Conservation (phyloP, 2,113 vertebrate genomes). For the Alces alces region DNA sequence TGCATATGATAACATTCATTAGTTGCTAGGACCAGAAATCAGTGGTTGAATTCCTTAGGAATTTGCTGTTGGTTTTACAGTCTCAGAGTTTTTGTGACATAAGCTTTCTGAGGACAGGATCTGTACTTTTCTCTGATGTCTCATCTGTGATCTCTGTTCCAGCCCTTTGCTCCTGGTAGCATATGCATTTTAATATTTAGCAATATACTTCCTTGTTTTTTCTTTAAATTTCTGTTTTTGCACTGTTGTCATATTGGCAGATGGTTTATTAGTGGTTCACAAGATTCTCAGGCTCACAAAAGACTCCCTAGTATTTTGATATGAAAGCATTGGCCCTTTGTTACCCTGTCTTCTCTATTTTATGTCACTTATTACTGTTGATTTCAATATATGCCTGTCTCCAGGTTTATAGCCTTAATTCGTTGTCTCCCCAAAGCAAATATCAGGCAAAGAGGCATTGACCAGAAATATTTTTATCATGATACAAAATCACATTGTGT, state of each 20-base stretch:
- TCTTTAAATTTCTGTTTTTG: neutral
- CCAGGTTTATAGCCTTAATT: conserved; percentile 1
- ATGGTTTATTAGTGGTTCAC: neutral
- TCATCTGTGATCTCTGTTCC: neutral
- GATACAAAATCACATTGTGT: neutral
- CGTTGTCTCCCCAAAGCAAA: neutral
- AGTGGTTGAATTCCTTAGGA: conserved; percentile 5
- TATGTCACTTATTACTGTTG: neutral
- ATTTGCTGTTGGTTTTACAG: neutral
- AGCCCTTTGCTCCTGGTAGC: neutral
- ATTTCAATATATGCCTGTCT: neutral
- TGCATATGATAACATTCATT: neutral
- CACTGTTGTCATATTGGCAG: neutral
- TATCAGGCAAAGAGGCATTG: neutral
- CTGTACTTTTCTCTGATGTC: neutral
- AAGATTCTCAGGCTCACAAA: neutral
- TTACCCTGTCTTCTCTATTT: conserved; percentile 16
- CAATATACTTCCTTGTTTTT: neutral
- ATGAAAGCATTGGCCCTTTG: neutral
- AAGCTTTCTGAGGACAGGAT: neutral
- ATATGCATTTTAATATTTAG: neutral
- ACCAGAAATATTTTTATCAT: conserved; percentile 6
- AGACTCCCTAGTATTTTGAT: neutral
- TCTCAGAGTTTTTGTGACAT: neutral
- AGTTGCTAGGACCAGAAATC: neutral